Evolutionary conservation across 2,797 vertebrate species (phyloP), one percentile per base, ranked within the genome.

Genomic region (Syncerus caffer): DNA sequence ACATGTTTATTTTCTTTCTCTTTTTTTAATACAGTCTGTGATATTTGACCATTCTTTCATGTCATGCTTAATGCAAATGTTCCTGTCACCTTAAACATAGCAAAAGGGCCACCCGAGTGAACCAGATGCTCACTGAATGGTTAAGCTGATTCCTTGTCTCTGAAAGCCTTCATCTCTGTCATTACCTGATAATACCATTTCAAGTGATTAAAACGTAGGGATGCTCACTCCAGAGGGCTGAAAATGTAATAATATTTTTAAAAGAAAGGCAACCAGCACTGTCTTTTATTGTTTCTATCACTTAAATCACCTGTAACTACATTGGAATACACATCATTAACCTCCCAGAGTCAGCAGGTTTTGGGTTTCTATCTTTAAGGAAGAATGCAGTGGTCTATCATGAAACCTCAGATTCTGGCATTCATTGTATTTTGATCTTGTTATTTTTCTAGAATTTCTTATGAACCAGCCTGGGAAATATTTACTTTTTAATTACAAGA

Each of bases 371-470:
- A 1, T 87, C 64, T 92, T 97, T 96, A 67, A 89, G 71, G 76
- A 92, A 89, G 31, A 94, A 90, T 85, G 25, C 84, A 89, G 53
- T 42, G 2, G 62, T 2, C 2, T 15, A 4, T 93, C 71, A 11
- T 29, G 16, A 97, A 97, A 93, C 90, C 34, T 87, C 90, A 94
- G 85, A 90, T 38, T 25, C 91, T 96, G 90, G 74, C 85, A 89
- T 84, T 7, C 50, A 13, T 90, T 38, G 27, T 85, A 80, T 92
- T 80, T 93, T 87, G 34, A 57, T 45, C 23, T 85, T 82, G 12
- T 88, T 93, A 17, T 78, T 96, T 95, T 88, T 42, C 71, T 82
- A 94, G 71, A 5, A 84, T 92, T 96, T 89, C 76, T 90, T 97
- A 50, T 93, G 83, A 94, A n/a, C 10, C 38, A 60, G 15, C 42